Evolutionary conservation across 23 tunicate genomes (phyloP).

Genomic region (Styela plicata): DNA sequence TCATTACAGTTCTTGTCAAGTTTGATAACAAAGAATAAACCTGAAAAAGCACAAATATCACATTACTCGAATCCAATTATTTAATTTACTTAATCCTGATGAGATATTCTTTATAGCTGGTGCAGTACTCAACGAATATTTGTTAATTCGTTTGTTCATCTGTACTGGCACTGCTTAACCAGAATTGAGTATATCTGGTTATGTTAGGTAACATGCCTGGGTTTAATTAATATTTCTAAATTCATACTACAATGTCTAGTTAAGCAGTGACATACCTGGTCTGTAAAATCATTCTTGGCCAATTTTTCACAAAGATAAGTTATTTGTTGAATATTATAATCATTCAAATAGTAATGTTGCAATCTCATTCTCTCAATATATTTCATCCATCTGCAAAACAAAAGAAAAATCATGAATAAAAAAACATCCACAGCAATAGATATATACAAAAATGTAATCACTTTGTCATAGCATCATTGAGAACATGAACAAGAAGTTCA

Average conservation of each 20-base stretch:
- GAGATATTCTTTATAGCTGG: too few relatives aligned
- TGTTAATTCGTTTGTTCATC: too few relatives aligned
- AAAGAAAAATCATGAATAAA: neutral
- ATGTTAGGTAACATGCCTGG: too few relatives aligned
- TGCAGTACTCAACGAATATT: too few relatives aligned
- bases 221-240: too few relatives aligned
- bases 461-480: neutral
- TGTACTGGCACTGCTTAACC: too few relatives aligned
- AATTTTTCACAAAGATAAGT: constrained; percentile 55
- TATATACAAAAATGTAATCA: neutral
- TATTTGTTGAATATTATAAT: constrained; percentile 59
- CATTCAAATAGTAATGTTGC: constrained; percentile 27
- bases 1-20: constrained; percentile 18
- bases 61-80: neutral
- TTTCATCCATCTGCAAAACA: neutral
- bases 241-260: too few relatives aligned
- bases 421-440: neutral
- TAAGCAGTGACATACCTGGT: constrained; percentile 40
- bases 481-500: neutral
- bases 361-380: neutral
- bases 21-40: constrained; percentile 43
- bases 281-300: constrained; percentile 34
- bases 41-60: constrained; percentile 20
- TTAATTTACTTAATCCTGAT: too few relatives aligned
- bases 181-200: too few relatives aligned